A percentile compares a stretch with the other conserved stretches of the same genome.
Evolutionary conservation across 2,113 vertebrate species (phyloP).

Genomic region (Paradoxurus hermaphroditus): DNA sequence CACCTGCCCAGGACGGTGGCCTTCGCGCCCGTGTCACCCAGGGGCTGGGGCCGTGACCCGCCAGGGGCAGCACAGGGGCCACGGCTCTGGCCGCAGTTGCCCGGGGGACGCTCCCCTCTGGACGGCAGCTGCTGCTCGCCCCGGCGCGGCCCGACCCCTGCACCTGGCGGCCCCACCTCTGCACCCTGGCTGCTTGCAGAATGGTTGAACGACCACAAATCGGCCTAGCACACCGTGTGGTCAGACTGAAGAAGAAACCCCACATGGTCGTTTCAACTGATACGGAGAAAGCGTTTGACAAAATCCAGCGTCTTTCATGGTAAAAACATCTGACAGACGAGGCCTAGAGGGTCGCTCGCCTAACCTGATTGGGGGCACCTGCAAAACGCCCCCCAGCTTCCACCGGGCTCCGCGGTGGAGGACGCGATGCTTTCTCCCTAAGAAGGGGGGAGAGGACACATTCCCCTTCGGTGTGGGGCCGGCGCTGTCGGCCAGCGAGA

Average conservation of each 20-base stretch:
- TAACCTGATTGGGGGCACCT: not conserved
- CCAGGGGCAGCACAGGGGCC: not conserved
- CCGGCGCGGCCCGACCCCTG: too few relatives aligned
- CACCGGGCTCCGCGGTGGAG: accelerated
- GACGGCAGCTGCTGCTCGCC: not conserved
- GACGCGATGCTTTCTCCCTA: not conserved
- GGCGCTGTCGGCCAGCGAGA: accelerated
- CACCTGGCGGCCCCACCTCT: too few relatives aligned
- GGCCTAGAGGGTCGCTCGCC: not conserved
- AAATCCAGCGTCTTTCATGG: not conserved
- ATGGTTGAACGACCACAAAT: not conserved
- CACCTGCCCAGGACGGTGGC: not conserved
- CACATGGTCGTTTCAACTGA: not conserved
- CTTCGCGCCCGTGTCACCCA: not conserved
- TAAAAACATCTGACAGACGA: not conserved
- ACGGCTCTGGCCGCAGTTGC: not conserved
- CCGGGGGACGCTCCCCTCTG: not conserved
- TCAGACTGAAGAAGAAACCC: not conserved
- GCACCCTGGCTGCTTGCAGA: not conserved
- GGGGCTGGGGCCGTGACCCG: not conserved
- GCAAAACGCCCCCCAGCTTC: not conserved
- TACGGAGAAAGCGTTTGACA: not conserved
- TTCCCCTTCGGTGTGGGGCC: too few relatives aligned
- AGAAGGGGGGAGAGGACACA: too few relatives aligned
- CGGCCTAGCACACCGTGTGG: not conserved